phyloP scores from a whole-genome alignment of 2,113 vertebrate species.

The Hassar affinis region DNA sequence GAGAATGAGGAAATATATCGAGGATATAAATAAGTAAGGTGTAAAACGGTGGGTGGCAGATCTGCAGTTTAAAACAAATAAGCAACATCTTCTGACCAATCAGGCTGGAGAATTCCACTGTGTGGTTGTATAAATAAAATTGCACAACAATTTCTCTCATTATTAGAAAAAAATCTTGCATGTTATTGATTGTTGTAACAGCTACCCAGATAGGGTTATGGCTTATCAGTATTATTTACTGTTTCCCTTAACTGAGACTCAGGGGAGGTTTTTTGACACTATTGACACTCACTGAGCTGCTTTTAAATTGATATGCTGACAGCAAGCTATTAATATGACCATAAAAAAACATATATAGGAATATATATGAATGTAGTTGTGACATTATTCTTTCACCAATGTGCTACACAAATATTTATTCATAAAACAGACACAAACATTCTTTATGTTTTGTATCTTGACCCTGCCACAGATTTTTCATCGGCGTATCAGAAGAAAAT shows the following conservation, averaged over 20 bases:
- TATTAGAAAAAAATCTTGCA: neutral
- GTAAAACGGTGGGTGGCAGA: neutral
- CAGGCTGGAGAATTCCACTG: neutral
- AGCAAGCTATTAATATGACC: neutral
- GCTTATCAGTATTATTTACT: constrained; percentile 21
- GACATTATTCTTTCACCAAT: constrained; percentile 5
- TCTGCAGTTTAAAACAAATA: neutral
- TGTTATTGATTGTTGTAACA: neutral
- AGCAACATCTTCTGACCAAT: neutral
- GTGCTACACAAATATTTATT: neutral
- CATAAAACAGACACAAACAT: constrained; percentile 27
- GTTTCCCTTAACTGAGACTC: neutral
- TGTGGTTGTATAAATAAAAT: neutral
- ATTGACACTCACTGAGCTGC: neutral
- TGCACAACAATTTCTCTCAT: neutral
- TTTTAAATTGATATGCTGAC: neutral
- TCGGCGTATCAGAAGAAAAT: constrained; percentile 52
- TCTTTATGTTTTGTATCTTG: constrained; percentile 53
- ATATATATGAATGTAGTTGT: neutral
- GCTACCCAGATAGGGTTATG: neutral
- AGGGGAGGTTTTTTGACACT: neutral
- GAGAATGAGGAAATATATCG: constrained; percentile 31
- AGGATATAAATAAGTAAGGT: neutral
- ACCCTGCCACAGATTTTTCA: constrained; percentile 63
- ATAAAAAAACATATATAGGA: neutral